Conservation (phyloP, 2,888 invertebrate species). For the Meta bourneti region DNA sequence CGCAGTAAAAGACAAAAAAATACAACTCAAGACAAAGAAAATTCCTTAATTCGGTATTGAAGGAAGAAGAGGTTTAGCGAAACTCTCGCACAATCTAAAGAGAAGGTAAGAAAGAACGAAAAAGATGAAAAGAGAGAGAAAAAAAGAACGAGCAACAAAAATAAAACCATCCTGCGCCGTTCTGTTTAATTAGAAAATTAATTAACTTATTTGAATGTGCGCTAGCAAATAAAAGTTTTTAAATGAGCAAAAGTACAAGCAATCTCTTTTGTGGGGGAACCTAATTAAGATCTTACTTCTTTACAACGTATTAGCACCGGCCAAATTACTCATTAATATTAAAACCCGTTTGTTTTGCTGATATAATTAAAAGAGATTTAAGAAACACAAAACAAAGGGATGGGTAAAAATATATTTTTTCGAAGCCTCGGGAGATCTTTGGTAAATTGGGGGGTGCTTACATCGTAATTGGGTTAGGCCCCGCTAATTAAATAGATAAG, state of each 20-base stretch:
- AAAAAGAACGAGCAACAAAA: conserved; percentile 39
- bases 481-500: conserved; percentile 76
- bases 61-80: conserved; percentile 68
- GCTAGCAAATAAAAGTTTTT: conserved; percentile 76
- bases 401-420: conserved; percentile 66
- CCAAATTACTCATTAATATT: conserved; percentile 77
- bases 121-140: not conserved
- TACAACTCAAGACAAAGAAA: conserved; percentile 57
- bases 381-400: conserved; percentile 75
- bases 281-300: conserved; percentile 77
- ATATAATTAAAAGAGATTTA: conserved; percentile 77
- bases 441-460: conserved; percentile 76
- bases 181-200: conserved; percentile 77
- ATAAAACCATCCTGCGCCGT: conserved; percentile 72
- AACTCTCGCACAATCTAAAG: conserved; percentile 58
- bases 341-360: conserved; percentile 77
- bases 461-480: conserved; percentile 75
- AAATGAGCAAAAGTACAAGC: conserved; percentile 77
- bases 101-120: conserved; percentile 10
- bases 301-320: conserved; percentile 76
- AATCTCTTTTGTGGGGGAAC: conserved; percentile 74
- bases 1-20: conserved; percentile 48
- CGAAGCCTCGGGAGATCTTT: conserved; percentile 66
- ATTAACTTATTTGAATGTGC: conserved; percentile 77
- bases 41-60: conserved; percentile 75